phyloP scores from a whole-genome alignment of 2,888 invertebrate genomes.

The Phyllotreta cruciferae region DNA sequence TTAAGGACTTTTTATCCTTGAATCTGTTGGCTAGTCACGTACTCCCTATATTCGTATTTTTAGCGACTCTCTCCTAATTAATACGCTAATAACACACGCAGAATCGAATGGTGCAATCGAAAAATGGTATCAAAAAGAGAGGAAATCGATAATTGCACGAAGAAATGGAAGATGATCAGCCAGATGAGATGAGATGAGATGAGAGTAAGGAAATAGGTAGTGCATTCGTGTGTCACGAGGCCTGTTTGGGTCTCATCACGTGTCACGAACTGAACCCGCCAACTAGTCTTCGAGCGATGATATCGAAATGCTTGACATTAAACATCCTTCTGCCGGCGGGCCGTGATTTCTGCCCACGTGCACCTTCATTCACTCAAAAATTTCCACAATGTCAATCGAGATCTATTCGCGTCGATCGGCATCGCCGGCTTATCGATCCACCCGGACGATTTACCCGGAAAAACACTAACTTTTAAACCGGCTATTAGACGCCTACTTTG shows the following conservation, averaged over 20 bases:
- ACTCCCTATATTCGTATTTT: too few relatives aligned
- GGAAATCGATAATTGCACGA: constrained; percentile 30
- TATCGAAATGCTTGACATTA: constrained; percentile 56
- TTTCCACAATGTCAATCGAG: constrained; percentile 36
- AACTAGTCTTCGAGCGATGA: constrained; percentile 45
- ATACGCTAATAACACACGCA: too few relatives aligned
- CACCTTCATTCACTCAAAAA: constrained; percentile 38
- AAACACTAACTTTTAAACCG: too few relatives aligned
- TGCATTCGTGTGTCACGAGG: constrained; percentile 56
- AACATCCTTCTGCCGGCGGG: constrained; percentile 51
- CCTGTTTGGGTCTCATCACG: constrained; percentile 54
- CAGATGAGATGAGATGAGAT: constrained; percentile 22
- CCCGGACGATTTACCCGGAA: too few relatives aligned
- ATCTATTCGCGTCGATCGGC: constrained; percentile 33
- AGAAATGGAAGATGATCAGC: too few relatives aligned
- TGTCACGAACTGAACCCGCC: constrained; percentile 57
- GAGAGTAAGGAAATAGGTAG: constrained; percentile 46
- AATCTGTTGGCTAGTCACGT: too few relatives aligned
- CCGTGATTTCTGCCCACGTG: constrained; percentile 56
- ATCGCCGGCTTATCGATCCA: too few relatives aligned
- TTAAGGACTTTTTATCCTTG: too few relatives aligned
- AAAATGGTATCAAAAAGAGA: too few relatives aligned
- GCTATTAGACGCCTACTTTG: too few relatives aligned
- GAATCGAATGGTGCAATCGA: too few relatives aligned
- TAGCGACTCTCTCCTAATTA: too few relatives aligned